Conservation (phyloP, 2,113 vertebrate species). For the Hypanus sabinus region DNA sequence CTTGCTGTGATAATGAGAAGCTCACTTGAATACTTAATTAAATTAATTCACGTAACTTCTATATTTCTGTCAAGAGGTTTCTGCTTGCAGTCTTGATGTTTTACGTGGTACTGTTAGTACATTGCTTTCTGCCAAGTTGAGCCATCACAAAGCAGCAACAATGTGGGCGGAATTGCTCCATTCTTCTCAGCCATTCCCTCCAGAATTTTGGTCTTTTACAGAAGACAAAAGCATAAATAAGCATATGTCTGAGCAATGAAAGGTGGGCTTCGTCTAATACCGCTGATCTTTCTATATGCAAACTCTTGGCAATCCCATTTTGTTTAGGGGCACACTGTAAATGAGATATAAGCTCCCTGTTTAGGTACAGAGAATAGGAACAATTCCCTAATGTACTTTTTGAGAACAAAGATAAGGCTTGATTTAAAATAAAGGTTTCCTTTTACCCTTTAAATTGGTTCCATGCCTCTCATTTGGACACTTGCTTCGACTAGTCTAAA, state of each 20-base stretch:
- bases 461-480: background rate
- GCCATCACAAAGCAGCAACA: background rate
- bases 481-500: background rate
- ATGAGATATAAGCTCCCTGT: background rate
- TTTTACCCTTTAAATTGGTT: background rate
- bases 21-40: too few species aligned
- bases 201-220: background rate
- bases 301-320: background rate
- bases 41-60: background rate
- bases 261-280: background rate
- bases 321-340: background rate
- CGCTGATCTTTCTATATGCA: background rate
- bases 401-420: background rate
- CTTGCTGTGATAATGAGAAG: background rate
- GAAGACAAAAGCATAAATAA: slow-evolving; percentile 5
- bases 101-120: background rate
- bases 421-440: background rate
- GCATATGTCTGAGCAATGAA: background rate
- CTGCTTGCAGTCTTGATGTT: background rate
- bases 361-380: background rate
- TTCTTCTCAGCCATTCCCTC: background rate
- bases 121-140: background rate
- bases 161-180: background rate
- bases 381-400: background rate
- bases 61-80: background rate